A percentile compares a stretch with the other conserved stretches of the same genome.
Evolutionary conservation across 53 echinoderm and acorn worm species (phyloP).

Genomic region (Henricia sp.): DNA sequence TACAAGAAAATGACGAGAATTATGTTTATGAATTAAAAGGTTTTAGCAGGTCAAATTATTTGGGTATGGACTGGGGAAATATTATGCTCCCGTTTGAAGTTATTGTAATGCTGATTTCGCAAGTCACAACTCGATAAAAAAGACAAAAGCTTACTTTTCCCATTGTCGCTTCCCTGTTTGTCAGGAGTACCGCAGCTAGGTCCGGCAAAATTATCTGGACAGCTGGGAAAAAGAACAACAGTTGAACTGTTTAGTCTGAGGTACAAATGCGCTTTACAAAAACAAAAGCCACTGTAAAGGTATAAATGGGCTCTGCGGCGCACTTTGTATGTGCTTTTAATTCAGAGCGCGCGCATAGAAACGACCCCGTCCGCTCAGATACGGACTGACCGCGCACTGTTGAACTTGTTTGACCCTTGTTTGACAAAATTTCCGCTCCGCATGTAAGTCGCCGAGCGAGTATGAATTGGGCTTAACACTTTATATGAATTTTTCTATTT

Average conservation of each 20-base stretch:
- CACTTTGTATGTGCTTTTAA: too few relatives aligned
- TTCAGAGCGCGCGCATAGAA: too few relatives aligned
- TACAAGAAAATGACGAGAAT: too few relatives aligned
- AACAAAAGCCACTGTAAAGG: background rate
- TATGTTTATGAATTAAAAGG: too few relatives aligned
- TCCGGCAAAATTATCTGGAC: conserved; percentile 3
- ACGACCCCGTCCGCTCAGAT: too few relatives aligned
- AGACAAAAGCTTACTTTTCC: background rate
- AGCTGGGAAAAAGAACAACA: conserved; percentile 11
- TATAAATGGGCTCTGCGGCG: too few relatives aligned
- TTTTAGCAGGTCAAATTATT: background rate
- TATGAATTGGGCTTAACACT: too few relatives aligned
- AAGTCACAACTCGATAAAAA: background rate
- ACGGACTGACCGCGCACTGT: too few relatives aligned
- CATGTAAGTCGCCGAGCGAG: too few relatives aligned
- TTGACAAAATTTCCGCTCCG: too few relatives aligned
- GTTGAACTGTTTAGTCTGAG: background rate
- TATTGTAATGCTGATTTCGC: background rate
- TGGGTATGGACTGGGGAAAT: background rate
- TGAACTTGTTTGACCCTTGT: too few relatives aligned
- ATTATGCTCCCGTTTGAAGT: background rate
- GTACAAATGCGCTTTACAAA: background rate
- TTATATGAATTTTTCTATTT: too few relatives aligned
- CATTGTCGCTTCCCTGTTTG: background rate
- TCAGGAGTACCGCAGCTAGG: conserved; percentile 16